Evolutionary conservation across 2,888 invertebrate genomes (phyloP).

Genomic region (Drosophila picticornis): DNA sequence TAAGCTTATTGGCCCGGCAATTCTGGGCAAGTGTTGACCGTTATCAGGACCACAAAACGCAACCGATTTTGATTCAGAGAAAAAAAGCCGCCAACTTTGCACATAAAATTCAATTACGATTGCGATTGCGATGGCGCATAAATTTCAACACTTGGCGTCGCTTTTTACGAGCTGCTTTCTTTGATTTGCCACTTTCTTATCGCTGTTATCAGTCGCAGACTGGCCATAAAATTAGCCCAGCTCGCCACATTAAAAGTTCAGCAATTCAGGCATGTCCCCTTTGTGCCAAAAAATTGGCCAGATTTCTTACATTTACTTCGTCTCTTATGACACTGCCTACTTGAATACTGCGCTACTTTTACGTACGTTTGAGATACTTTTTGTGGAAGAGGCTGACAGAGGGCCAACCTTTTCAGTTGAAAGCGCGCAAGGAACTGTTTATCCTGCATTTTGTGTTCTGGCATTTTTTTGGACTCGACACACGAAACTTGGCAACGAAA

Average conservation of each 20-base stretch:
- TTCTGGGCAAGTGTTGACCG: conserved; percentile 44
- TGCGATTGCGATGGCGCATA: conserved; percentile 48
- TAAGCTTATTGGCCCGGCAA: conserved; percentile 19
- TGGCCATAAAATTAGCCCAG: conserved; percentile 65
- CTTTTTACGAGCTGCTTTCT: conserved; percentile 48
- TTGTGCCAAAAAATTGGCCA: conserved; percentile 42
- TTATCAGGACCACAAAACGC: conserved; percentile 39
- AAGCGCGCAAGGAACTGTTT: conserved; percentile 81
- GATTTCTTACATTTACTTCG: conserved; percentile 35
- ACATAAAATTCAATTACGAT: conserved; percentile 78
- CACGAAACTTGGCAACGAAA: conserved; percentile 55
- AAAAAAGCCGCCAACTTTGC: conserved; percentile 57
- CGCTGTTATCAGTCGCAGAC: conserved; percentile 62
- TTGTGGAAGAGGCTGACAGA: conserved; percentile 23
- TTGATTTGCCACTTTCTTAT: conserved; percentile 61
- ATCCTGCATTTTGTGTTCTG: conserved; percentile 49
- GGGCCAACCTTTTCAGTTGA: conserved; percentile 68
- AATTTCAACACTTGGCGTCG: conserved; percentile 65
- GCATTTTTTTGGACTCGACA: conserved; percentile 54
- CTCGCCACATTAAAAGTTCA: conserved; percentile 61
- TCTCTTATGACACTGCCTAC: conserved; percentile 18
- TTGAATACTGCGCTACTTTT: conserved; percentile 17
- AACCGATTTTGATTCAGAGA: conserved; percentile 21
- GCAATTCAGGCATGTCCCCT: conserved; percentile 15
- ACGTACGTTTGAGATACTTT: conserved; percentile 17